A percentile compares a stretch with the other conserved stretches of the same genome.
Conservation (phyloP, 2,888 invertebrate genomes). For the Apocheima hispidaria region DNA sequence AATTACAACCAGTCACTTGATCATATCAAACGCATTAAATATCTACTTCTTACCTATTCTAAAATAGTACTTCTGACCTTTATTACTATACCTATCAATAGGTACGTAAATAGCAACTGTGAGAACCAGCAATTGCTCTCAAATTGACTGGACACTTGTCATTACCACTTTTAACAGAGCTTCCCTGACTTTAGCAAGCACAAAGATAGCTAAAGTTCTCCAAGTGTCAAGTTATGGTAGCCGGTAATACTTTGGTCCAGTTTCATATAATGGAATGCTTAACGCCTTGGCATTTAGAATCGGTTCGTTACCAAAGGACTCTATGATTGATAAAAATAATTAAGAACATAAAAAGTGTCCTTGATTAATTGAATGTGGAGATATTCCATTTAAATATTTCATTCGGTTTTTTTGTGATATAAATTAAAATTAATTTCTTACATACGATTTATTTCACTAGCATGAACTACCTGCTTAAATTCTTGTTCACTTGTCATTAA, state of each 20-base stretch:
- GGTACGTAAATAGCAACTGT: slow-evolving; percentile 44
- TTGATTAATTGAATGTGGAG: slow-evolving; percentile 50
- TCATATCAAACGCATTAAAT: slow-evolving; percentile 40
- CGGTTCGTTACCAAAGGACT: slow-evolving; percentile 53
- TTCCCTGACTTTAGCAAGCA: slow-evolving; percentile 29
- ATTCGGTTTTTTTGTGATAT: slow-evolving; percentile 12
- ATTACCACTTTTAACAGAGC: slow-evolving; percentile 37
- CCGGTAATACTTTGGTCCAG: slow-evolving; percentile 55
- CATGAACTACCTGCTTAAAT: no score
- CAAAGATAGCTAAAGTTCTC: slow-evolving; percentile 32
- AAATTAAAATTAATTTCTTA: slow-evolving; percentile 8
- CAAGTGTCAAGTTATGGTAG: slow-evolving; percentile 55
- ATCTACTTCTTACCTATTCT: slow-evolving; percentile 47
- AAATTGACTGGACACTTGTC: slow-evolving; percentile 41
- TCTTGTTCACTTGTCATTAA: background rate
- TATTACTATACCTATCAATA: slow-evolving; percentile 50
- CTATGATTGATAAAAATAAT: slow-evolving; percentile 61
- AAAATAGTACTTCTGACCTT: slow-evolving; percentile 52
- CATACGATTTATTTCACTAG: background rate
- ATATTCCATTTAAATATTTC: slow-evolving; percentile 16
- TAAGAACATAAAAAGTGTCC: slow-evolving; percentile 51
- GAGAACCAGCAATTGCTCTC: slow-evolving; percentile 52
- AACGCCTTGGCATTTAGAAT: slow-evolving; percentile 76
- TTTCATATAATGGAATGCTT: slow-evolving; percentile 59
- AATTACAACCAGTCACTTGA: slow-evolving; percentile 28